These are phyloP conservation scores for Sesia bembeciformis DNA, from an alignment of 2,888 invertebrate genomes.

Conservation along the genomic window DNA sequence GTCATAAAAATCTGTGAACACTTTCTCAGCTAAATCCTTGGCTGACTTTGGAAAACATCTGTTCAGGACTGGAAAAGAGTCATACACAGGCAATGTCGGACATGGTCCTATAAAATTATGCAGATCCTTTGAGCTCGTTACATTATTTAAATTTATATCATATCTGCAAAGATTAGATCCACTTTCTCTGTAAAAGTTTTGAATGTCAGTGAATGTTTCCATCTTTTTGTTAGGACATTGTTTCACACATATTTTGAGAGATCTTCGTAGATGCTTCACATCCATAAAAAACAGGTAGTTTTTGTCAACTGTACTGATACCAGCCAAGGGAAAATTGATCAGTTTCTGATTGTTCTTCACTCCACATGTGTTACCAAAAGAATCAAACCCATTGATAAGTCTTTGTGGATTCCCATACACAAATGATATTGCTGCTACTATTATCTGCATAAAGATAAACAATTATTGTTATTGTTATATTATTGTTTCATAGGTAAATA, in stretches of 20 bases:
- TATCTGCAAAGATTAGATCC: constrained; percentile 86
- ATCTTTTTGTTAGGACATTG: constrained; percentile 85
- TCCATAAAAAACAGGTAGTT: constrained; percentile 90
- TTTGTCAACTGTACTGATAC: constrained; percentile 85
- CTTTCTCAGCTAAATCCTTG: constrained; percentile 76
- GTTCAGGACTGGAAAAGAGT: constrained; percentile 86
- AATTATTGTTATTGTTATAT: neutral
- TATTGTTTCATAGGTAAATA: neutral
- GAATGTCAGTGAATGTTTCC: constrained; percentile 77
- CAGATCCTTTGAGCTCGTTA: constrained; percentile 50
- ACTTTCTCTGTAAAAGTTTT: constrained; percentile 81
- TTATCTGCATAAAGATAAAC: constrained; percentile 70
- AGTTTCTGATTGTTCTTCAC: constrained; percentile 84
- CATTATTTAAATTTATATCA: constrained; percentile 74
- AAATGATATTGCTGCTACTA: constrained; percentile 89
- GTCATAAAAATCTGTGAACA: constrained; percentile 83
- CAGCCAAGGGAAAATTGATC: constrained; percentile 83
- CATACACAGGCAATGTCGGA: constrained; percentile 84
- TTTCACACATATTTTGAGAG: constrained; percentile 92
- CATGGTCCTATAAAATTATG: constrained; percentile 81
- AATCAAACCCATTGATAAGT: constrained; percentile 93
- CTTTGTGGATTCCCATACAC: constrained; percentile 90
- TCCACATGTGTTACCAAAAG: constrained; percentile 96
- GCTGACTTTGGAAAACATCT: constrained; percentile 88
- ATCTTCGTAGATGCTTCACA: constrained; percentile 81